These are phyloP conservation scores for Leucophenga montana DNA, from an alignment of 2,888 invertebrate genomes.

Conservation along the genomic window DNA sequence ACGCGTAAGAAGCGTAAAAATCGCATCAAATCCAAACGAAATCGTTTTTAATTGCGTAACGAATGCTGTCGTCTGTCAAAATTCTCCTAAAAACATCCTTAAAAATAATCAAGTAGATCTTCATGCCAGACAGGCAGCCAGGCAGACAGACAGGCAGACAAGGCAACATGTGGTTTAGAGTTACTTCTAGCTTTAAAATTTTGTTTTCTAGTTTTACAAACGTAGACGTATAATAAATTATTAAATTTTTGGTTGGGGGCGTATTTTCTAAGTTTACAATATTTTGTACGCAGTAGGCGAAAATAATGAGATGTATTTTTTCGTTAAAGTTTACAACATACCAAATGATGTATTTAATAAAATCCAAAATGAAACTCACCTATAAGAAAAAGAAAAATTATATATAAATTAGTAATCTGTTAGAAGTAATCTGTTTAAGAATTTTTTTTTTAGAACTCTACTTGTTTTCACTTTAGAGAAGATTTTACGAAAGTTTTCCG, in stretches of 20 bases:
- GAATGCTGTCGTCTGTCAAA: constrained; percentile 11
- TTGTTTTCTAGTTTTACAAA: no score
- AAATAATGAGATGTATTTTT: not conserved
- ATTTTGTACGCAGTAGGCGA: no score
- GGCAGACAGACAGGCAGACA: no score
- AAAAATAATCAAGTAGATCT: no score
- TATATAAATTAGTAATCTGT: constrained; percentile 33
- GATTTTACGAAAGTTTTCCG: no score
- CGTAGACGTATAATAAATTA: not conserved
- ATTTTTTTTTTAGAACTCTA: no score
- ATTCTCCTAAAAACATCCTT: no score
- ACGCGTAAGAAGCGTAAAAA: constrained; percentile 64
- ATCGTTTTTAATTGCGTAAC: constrained; percentile 45
- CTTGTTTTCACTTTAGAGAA: no score
- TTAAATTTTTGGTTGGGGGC: not conserved
- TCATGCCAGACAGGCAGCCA: not conserved
- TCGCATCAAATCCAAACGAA: constrained; percentile 61
- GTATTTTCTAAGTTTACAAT: not conserved
- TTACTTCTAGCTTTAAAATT: constrained; percentile 1
- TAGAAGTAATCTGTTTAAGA: no score
- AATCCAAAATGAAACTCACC: constrained; percentile 43
- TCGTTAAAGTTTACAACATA: not conserved
- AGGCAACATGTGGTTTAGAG: constrained; percentile 11
- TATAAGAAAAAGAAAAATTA: constrained; percentile 40
- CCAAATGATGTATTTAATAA: not conserved